A percentile compares a stretch with the other conserved stretches of the same genome.
phyloP scores from a whole-genome alignment of 2,113 vertebrate species.

The Arothron firmamentum region DNA sequence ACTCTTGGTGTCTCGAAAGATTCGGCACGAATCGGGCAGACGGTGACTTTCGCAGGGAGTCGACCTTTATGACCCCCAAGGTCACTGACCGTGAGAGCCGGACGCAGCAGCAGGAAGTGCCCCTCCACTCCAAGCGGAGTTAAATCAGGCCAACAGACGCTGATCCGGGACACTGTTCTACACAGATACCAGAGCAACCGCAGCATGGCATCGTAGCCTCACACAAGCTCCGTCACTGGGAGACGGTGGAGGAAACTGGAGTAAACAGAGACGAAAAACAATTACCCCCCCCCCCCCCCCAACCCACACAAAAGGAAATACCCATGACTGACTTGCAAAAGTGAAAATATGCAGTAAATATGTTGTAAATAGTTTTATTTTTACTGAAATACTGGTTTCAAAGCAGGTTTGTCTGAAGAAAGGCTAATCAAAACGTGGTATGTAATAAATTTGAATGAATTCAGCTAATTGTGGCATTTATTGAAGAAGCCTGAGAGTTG shows the following conservation, averaged over 20 bases:
- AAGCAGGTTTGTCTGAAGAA: neutral
- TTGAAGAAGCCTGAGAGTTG: slow-evolving; percentile 26
- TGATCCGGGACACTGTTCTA: slow-evolving; percentile 22
- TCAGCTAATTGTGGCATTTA: slow-evolving; percentile 21
- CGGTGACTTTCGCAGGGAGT: slow-evolving; percentile 5
- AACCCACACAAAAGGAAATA: neutral
- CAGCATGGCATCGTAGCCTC: neutral
- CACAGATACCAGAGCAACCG: slow-evolving; percentile 16
- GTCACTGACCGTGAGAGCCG: slow-evolving; percentile 43
- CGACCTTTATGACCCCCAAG: slow-evolving; percentile 29
- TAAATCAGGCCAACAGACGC: slow-evolving; percentile 42
- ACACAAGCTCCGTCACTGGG: slow-evolving; percentile 19
- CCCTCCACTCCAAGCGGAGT: neutral
- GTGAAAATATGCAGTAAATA: too few relatives aligned
- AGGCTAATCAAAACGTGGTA: neutral
- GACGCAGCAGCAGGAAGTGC: slow-evolving; percentile 54
- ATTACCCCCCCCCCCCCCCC: too few relatives aligned
- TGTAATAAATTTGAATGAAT: slow-evolving; percentile 18
- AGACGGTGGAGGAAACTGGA: slow-evolving; percentile 1
- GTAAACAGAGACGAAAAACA: too few relatives aligned
- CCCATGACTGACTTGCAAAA: too few relatives aligned
- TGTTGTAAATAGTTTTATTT: too few relatives aligned
- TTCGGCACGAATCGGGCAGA: slow-evolving; percentile 10
- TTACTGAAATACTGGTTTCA: too few relatives aligned
- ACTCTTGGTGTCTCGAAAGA: neutral